Conservation (phyloP, 2,113 vertebrate genomes). For the Athene noctua region DNA sequence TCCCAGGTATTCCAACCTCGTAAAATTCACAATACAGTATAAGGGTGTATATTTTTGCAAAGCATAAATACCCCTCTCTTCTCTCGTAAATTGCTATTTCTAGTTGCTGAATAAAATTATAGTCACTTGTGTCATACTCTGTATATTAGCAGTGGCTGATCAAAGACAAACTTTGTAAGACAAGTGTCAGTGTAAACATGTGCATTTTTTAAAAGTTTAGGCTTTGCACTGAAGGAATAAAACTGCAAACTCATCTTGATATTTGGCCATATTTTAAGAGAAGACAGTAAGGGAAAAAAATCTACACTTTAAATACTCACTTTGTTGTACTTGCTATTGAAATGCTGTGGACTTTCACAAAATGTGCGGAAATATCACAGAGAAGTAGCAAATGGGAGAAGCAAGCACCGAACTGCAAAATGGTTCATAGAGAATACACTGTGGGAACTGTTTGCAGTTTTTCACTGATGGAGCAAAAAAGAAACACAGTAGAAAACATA, state of each 20-base stretch:
- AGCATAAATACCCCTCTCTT: neutral
- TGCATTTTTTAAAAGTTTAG: constrained; percentile 19
- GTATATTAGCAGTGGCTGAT: constrained; percentile 5
- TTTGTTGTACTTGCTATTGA: neutral
- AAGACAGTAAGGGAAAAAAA: neutral
- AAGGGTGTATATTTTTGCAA: neutral
- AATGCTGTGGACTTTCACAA: neutral
- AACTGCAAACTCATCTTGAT: neutral
- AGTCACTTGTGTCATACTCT: neutral
- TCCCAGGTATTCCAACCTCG: neutral
- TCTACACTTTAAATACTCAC: neutral
- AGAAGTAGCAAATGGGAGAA: neutral
- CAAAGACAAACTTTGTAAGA: constrained; percentile 41
- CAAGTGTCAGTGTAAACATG: neutral
- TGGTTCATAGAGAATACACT: neutral
- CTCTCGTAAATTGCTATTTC: neutral
- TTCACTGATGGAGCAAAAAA: neutral
- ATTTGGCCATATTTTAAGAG: neutral
- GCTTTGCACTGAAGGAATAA: neutral
- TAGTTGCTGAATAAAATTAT: constrained; percentile 4
- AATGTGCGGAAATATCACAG: neutral
- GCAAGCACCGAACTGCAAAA: neutral
- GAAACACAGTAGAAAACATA: neutral
- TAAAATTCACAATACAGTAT: neutral
- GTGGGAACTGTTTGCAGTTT: neutral